Evolutionary conservation across 2,888 invertebrate species (phyloP), one percentile per base, ranked within the genome.

Genomic region (Drosophila incognita): DNA sequence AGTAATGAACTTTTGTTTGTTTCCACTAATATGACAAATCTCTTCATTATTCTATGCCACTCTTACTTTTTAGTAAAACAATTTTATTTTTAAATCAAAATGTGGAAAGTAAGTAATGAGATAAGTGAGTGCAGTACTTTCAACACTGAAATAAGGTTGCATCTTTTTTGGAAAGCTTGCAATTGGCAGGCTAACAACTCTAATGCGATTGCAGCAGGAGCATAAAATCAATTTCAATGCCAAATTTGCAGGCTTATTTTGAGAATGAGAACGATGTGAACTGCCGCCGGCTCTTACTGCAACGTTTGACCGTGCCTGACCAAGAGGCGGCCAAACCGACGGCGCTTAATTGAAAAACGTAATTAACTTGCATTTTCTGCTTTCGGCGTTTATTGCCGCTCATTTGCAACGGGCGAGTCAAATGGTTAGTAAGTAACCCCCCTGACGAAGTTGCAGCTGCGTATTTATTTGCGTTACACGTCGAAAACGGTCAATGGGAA

Each of bases 361-460:
- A 87, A 87, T 87, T 87, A 87, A 87, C 89, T 88, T 84, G 84
- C 78, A 87, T 87, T 87, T 88, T 88, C 89, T 88, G 87, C 87
- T 87, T 82, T 87, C 81, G 82, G 84, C 89, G 81, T 84, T 88
- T 84, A 88, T 87, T 86, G 89, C 82, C 79, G 78, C 87, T 88
- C 87, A 88, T 87, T 87, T 87, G 87, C 84, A 87, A 89, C 69
- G 87, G 69, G 51, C 69, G 51, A 63, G 65, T 65, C 57, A 68
- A 83, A 79, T 65, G 68, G 71, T 75, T 71, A 56, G 75, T 35
- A 57, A 60, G 58, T n/a, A 61, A 35, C 53, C 29, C 35, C 59
- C 59, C 53, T 49, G 40, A 29, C 40, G 52, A 60, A 73, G 54
- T 69, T 68, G 69, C 69, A 62, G 51, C 52, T 81, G 74, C 73